Evolutionary conservation across 2,113 vertebrate genomes (phyloP).

Genomic region (Nothoprocta pentlandii): DNA sequence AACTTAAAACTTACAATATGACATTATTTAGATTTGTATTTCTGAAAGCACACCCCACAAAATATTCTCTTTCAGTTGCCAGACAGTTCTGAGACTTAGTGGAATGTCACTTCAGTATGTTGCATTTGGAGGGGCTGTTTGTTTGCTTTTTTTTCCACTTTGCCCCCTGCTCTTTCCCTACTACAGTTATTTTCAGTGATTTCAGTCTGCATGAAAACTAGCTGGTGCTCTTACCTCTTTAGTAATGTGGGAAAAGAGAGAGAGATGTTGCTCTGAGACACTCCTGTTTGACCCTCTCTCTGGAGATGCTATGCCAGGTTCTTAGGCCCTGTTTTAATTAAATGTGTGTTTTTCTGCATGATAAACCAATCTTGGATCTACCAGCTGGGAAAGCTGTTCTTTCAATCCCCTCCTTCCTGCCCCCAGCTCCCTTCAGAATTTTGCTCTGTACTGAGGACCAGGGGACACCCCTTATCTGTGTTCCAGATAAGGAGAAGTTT

Average conservation of each 20-base stretch:
- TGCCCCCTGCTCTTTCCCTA: not conserved
- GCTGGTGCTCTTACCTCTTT: not conserved
- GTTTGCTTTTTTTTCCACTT: too few relatives aligned
- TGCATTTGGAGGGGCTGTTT: too few relatives aligned
- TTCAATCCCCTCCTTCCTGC: not conserved
- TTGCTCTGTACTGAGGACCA: too few relatives aligned
- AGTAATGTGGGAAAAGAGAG: not conserved
- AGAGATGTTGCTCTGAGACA: not conserved
- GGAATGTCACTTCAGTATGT: too few relatives aligned
- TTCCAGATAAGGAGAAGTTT: too few relatives aligned
- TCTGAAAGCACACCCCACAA: not conserved
- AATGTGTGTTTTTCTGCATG: not conserved
- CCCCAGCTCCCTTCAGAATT: not conserved
- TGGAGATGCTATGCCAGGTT: not conserved
- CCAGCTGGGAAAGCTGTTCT: not conserved
- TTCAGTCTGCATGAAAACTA: not conserved
- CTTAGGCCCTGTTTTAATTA: not conserved
- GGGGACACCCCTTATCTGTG: too few relatives aligned
- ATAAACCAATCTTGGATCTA: not conserved
- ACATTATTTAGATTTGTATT: constrained; percentile 31
- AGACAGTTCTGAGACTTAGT: not conserved
- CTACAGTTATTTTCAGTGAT: not conserved
- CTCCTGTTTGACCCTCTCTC: not conserved
- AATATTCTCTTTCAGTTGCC: constrained; percentile 15
- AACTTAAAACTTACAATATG: not conserved